phyloP scores from a whole-genome alignment of 2,113 vertebrate species.

The Mesitornis unicolor region DNA sequence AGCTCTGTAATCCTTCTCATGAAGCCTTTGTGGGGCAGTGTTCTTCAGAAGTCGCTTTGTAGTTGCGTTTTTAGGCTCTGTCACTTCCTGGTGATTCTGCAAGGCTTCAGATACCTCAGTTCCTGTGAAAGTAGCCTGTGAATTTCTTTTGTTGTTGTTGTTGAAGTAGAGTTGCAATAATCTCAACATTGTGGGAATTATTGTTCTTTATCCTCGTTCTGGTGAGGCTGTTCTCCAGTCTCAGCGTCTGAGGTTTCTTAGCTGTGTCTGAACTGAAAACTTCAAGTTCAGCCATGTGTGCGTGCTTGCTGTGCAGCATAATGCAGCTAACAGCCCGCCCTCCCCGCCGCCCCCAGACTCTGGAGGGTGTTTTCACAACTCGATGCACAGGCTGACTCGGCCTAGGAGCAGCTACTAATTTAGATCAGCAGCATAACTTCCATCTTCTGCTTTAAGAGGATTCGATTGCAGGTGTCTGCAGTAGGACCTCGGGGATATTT shows the following conservation, averaged over 20 bases:
- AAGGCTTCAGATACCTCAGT: not conserved
- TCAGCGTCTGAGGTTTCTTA: not conserved
- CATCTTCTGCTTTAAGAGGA: not conserved
- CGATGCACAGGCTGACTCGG: not conserved
- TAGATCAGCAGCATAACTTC: constrained; percentile 8
- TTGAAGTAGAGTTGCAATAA: not conserved
- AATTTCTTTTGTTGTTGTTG: not conserved
- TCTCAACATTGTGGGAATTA: not conserved
- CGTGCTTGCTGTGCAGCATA: not conserved
- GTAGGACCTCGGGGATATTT: not conserved
- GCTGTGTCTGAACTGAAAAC: not conserved
- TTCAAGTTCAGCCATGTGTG: not conserved
- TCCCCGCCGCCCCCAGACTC: not conserved
- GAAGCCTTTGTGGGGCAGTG: not conserved
- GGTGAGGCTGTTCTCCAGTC: not conserved
- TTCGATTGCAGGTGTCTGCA: not conserved
- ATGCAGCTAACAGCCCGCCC: not conserved
- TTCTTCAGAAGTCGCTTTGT: not conserved
- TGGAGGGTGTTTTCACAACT: constrained; percentile 10
- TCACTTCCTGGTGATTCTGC: not conserved
- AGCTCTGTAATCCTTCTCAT: not conserved
- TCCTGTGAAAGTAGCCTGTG: not conserved
- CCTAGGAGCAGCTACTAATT: constrained; percentile 9
- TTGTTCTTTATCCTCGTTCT: not conserved
- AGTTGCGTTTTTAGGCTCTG: not conserved